Percentiles rank a stretch among this genome's conserved stretches.
Evolutionary conservation across 1,140 invertebrate genomes (phyloP).

Genomic region (Atta colombica): DNA sequence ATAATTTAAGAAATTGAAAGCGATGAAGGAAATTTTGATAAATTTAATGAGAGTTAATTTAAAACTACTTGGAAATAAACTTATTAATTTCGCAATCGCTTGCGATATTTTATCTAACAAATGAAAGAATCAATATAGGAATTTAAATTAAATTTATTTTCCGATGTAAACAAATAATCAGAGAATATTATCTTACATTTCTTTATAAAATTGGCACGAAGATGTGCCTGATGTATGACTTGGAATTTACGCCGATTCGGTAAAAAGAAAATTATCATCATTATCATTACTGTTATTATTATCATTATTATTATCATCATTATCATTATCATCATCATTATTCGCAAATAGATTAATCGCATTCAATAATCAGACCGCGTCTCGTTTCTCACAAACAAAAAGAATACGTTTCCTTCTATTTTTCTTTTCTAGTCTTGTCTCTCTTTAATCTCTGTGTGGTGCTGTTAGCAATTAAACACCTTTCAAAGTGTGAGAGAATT

Average conservation of each 20-base stretch:
- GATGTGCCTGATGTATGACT: slow-evolving; percentile 33
- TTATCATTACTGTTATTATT: background rate
- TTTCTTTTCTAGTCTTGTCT: slow-evolving; percentile 74
- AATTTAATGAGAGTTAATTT: background rate
- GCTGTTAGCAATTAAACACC: slow-evolving; percentile 70
- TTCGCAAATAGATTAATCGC: background rate
- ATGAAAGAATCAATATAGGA: background rate
- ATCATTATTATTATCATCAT: background rate
- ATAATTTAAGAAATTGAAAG: background rate
- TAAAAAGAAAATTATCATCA: slow-evolving; percentile 13
- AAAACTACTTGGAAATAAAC: slow-evolving; percentile 47
- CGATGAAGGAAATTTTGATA: background rate
- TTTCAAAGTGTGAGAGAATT: slow-evolving; percentile 63
- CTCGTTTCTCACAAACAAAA: slow-evolving; percentile 49
- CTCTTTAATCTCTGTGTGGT: slow-evolving; percentile 70
- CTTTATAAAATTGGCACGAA: slow-evolving; percentile 19
- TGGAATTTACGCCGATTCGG: slow-evolving; percentile 11
- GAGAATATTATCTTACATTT: slow-evolving; percentile 1
- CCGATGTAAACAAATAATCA: background rate
- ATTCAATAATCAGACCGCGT: slow-evolving; percentile 54
- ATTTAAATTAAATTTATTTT: slow-evolving; percentile 10
- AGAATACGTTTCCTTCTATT: slow-evolving; percentile 65
- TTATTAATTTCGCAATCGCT: slow-evolving; percentile 7
- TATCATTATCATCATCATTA: slow-evolving; percentile 22
- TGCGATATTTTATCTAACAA: slow-evolving; percentile 2